Conservation (phyloP, 92 coral and sea anemone species). For the Paragorgia papillata region DNA sequence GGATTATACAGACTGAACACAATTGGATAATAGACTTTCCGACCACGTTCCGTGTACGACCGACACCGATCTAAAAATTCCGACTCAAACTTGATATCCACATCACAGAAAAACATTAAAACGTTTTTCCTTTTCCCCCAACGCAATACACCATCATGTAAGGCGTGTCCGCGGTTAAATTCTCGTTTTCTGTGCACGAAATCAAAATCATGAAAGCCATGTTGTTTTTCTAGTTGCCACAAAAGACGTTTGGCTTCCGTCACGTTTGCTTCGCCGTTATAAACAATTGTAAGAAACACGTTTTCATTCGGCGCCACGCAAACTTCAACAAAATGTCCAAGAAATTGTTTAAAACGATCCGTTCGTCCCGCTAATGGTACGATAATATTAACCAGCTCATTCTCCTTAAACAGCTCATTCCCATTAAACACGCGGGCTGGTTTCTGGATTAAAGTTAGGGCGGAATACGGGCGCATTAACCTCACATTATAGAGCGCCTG, state of each 20-base stretch:
- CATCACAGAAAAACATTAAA: constrained; percentile 89
- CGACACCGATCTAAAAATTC: constrained; percentile 84
- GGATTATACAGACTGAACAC: constrained; percentile 90
- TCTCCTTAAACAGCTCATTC: too few species aligned
- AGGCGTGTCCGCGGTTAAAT: constrained; percentile 82
- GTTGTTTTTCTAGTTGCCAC: constrained; percentile 60
- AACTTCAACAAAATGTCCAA: constrained; percentile 70
- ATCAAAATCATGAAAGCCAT: constrained; percentile 72
- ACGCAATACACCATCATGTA: constrained; percentile 85
- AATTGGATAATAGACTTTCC: constrained; percentile 83
- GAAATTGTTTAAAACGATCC: constrained; percentile 78
- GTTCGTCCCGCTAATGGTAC: constrained; percentile 81
- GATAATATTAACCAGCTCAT: constrained; percentile 76
- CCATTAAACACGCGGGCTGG: not conserved
- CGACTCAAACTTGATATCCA: constrained; percentile 73
- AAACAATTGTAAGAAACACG: constrained; percentile 80
- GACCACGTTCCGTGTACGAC: constrained; percentile 69
- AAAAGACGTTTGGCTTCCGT: constrained; percentile 63
- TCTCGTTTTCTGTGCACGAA: constrained; percentile 71
- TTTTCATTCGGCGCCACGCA: constrained; percentile 73
- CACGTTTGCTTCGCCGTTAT: constrained; percentile 80
- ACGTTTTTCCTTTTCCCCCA: constrained; percentile 76
- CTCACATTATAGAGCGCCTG: not conserved
- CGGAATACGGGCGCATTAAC: constrained; percentile 4
- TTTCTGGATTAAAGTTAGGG: not conserved